Base-by-base conservation (phyloP, 2,797 vertebrate genomes). In the Rhabdophis nuchalis region DNA sequence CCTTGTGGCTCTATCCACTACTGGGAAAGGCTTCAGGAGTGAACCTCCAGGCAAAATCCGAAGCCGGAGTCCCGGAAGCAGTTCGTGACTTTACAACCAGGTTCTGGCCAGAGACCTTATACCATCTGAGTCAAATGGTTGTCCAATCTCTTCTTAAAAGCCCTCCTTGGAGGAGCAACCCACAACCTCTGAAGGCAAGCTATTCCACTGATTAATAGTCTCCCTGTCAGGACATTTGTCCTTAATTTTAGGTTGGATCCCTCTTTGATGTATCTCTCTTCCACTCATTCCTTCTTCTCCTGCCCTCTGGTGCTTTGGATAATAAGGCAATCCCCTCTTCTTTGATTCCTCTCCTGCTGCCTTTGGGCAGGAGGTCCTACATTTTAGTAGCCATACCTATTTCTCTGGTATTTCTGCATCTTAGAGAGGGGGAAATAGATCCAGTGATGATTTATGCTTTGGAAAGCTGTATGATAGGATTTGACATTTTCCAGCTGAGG, bases 401-500 rank as follows among this genome's bases (percentile, higher is more conserved):
- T 92, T 68, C 93, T 95, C 36, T 87, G 41, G 3, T 85, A 53
- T 20, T 53, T 89, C 25, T 93, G 89, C 90, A 92, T 91, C 87
- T 95, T 96, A 93, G 50, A 6, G 1, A 2, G 0, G 0, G 3
- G 5, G 14, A 92, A 94, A 97, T 92, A 89, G 92, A 95, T 91
- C 88, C 90, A 95, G 93, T 58, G 92, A 96, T 97, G 97, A 97
- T 97, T 98, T 98, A 97, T 97, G 96, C 95, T 97, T 97, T 96
- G 97, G 96, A 97, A 95, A 94, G 95, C 95, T 94, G 94, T 92
- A 95, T 97, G 97, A 98, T 97, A 97, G 96, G 96, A 97, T 97
- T 95, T 98, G 97, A 98, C 97, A 98, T 98, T 98, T 98, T 97
- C 97, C 97, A 97, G 97, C 97, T 97, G 97, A 97, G 97, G 97